Conservation (phyloP, 2,888 invertebrate genomes). For the Tenthredo notha region DNA sequence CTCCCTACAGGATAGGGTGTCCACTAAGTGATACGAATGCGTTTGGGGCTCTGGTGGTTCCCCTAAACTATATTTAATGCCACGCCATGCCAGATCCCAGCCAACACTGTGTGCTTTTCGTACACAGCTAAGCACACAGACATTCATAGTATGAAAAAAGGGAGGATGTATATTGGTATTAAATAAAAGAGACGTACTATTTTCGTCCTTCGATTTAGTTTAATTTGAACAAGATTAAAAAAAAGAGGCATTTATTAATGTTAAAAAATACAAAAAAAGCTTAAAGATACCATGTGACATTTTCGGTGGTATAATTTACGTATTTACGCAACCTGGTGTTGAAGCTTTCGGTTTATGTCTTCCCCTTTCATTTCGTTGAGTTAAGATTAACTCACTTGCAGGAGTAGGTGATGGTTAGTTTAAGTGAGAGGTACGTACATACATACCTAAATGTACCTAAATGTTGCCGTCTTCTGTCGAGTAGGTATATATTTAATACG, state of each 20-base stretch:
- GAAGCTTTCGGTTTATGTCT: neutral
- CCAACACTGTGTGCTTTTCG: constrained; percentile 10
- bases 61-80: constrained; percentile 73
- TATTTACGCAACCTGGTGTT: neutral
- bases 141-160: neutral
- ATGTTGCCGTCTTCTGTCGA: neutral
- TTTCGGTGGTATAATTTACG: constrained; percentile 56
- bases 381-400: constrained; percentile 14
- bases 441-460: neutral
- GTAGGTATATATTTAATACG: constrained; percentile 15
- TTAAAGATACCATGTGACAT: constrained; percentile 58
- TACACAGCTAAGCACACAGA: neutral
- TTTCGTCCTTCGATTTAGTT: neutral
- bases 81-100: constrained; percentile 50
- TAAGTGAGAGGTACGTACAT: neutral
- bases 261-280: neutral
- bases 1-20: constrained; percentile 52
- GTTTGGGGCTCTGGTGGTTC: constrained; percentile 64
- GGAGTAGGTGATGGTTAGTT: neutral
- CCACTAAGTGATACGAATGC: constrained; percentile 74
- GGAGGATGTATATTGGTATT: neutral
- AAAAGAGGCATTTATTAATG: neutral
- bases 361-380: neutral
- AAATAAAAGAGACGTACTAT: neutral
- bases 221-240: neutral